Conservation (phyloP, 2,113 vertebrate genomes). For the Podarcis raffonei region DNA sequence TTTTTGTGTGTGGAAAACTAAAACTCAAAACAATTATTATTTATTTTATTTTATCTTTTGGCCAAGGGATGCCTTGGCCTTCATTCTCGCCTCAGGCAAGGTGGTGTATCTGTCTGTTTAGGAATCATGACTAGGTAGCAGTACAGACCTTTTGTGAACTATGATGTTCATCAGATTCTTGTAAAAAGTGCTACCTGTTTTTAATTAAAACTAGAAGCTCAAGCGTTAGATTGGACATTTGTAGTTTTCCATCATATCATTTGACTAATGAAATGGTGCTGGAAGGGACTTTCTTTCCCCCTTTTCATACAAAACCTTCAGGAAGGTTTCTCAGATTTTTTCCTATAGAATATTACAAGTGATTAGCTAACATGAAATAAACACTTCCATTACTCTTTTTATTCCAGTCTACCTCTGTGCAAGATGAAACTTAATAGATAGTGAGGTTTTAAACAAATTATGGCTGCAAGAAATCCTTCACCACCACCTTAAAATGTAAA, state of each 20-base stretch:
- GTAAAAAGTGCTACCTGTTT: not conserved
- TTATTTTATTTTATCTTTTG: not conserved
- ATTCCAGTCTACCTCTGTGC: not conserved
- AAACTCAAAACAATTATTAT: constrained; percentile 18
- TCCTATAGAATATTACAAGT: not conserved
- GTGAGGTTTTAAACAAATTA: not conserved
- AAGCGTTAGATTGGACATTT: not conserved
- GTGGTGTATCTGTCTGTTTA: not conserved
- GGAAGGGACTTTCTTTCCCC: accelerated
- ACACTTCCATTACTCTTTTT: not conserved
- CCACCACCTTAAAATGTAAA: not conserved
- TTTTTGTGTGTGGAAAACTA: not conserved
- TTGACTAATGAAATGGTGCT: not conserved
- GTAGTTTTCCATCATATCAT: not conserved
- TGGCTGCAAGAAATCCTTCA: not conserved
- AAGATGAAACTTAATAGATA: not conserved
- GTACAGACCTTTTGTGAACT: not conserved
- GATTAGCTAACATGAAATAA: not conserved
- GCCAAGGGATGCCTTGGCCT: not conserved
- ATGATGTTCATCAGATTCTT: not conserved
- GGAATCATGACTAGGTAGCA: not conserved
- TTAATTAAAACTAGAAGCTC: constrained; percentile 1
- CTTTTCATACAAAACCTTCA: not conserved
- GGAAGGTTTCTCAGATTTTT: not conserved
- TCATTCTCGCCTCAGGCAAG: constrained; percentile 27